phyloP scores from a whole-genome alignment of 1,140 invertebrate species.

The Drosophila lini region DNA sequence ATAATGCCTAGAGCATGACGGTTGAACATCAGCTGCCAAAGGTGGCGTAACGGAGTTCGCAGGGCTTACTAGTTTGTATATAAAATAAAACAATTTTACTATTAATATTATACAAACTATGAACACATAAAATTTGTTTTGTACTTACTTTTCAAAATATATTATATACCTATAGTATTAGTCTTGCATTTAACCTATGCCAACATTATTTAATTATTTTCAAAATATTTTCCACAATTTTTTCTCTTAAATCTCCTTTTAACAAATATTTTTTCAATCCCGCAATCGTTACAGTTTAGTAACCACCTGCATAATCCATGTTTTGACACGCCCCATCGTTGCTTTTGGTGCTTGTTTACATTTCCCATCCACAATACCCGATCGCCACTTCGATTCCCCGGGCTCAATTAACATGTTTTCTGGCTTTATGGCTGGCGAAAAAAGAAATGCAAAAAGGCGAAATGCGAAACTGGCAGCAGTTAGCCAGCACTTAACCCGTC shows the following conservation, averaged over 20 bases:
- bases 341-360: constrained; percentile 28
- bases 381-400: constrained; percentile 24
- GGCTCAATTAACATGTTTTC: constrained; percentile 75
- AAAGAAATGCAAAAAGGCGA: constrained; percentile 11
- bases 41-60: too few species aligned
- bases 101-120: neutral
- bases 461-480: constrained; percentile 54
- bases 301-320: constrained; percentile 36
- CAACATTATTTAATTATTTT: neutral
- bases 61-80: too few species aligned
- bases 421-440: constrained; percentile 52
- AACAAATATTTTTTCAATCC: neutral
- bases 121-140: accelerated
- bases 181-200: neutral
- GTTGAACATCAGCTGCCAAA: too few species aligned
- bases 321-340: constrained; percentile 33
- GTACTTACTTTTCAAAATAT: neutral
- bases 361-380: constrained; percentile 12
- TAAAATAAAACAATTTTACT: neutral
- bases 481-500: constrained; percentile 69
- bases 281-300: constrained; percentile 17
- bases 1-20: too few species aligned
- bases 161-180: neutral
- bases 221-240: neutral
- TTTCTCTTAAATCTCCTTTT: neutral